A percentile compares a stretch with the other conserved stretches of the same genome.
Evolutionary conservation across 2,888 invertebrate genomes (phyloP).

Genomic region (Agonopterix heracliana): DNA sequence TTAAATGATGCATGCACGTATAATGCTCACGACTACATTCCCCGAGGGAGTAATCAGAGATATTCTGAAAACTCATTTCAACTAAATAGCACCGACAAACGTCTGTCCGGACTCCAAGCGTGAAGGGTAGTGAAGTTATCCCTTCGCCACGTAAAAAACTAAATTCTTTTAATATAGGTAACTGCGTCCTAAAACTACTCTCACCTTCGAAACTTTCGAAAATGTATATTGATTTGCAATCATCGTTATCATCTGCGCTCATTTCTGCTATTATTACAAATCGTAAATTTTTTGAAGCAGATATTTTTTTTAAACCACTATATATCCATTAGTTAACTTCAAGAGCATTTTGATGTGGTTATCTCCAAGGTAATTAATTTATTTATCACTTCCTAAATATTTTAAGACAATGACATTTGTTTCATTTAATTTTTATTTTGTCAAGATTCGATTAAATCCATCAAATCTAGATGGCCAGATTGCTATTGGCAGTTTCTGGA

Average conservation of each 20-base stretch:
- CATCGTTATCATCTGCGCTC: slow-evolving; percentile 17
- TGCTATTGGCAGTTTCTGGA: not conserved
- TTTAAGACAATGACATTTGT: slow-evolving; percentile 7
- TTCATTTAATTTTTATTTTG: not conserved
- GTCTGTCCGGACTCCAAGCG: too few species aligned
- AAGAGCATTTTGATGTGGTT: not conserved
- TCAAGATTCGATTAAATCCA: not conserved
- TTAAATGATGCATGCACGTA: too few species aligned
- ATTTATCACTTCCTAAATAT: slow-evolving; percentile 17
- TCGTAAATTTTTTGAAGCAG: slow-evolving; percentile 8
- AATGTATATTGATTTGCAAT: slow-evolving; percentile 28
- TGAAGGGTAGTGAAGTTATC: too few species aligned
- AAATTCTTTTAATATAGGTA: too few species aligned
- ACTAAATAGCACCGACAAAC: too few species aligned
- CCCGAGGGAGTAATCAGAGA: too few species aligned
- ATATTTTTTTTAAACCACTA: slow-evolving; percentile 7
- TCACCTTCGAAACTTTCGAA: slow-evolving; percentile 26
- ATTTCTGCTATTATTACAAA: slow-evolving; percentile 19
- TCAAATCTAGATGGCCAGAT: slow-evolving; percentile 24
- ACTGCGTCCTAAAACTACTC: not conserved
- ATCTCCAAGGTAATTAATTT: slow-evolving; percentile 11
- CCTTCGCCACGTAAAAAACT: too few species aligned
- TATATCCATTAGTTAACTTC: not conserved
- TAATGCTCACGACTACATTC: too few species aligned
- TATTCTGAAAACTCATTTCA: too few species aligned